phyloP scores from a whole-genome alignment of 2,113 vertebrate species.

The Oncorhynchus mykiss region DNA sequence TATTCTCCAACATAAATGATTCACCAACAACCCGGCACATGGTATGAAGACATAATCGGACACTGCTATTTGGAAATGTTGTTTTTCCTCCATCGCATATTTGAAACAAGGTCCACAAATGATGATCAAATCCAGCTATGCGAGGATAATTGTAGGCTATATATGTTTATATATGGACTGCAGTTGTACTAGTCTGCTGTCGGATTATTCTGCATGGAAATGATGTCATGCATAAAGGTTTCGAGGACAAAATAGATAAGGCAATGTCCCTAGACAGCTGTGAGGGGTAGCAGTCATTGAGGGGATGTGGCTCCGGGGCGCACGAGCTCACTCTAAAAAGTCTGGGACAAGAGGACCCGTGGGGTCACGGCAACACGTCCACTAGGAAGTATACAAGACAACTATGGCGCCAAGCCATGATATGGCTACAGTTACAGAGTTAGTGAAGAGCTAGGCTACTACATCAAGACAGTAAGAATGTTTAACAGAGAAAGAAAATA shows the following conservation, averaged over 20 bases:
- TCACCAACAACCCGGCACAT: background rate
- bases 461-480: background rate
- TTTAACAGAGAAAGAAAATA: conserved; percentile 15
- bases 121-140: background rate
- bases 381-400: conserved; percentile 12
- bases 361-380: conserved; percentile 34
- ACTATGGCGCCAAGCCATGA: background rate
- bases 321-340: conserved; percentile 4
- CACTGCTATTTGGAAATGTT: background rate
- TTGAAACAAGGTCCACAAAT: background rate
- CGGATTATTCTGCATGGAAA: too few relatives aligned
- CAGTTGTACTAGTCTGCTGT: too few relatives aligned
- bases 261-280: too few relatives aligned
- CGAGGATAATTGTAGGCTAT: too few relatives aligned
- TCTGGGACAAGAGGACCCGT: background rate
- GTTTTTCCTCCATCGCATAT: background rate
- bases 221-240: too few relatives aligned
- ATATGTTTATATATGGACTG: too few relatives aligned
- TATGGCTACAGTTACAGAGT: background rate
- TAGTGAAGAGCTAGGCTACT: background rate
- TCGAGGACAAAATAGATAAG: too few relatives aligned
- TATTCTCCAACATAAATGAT: background rate
- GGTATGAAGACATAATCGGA: background rate
- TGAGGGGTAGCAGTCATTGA: background rate
- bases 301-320: background rate